Conservation (phyloP, 2,113 vertebrate genomes). For the Paralichthys olivaceus region DNA sequence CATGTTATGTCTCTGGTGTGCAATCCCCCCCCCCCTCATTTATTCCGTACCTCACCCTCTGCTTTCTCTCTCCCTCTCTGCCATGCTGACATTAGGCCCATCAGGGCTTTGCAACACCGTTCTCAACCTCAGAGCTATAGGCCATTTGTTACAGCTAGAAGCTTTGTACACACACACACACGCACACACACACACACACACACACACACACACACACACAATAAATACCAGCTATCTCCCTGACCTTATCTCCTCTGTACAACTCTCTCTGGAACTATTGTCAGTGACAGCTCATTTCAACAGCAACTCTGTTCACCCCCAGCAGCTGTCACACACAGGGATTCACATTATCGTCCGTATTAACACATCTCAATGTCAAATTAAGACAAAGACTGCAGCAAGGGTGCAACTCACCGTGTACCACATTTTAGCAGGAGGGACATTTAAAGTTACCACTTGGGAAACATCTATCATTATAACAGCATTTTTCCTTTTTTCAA, state of each 20-base stretch:
- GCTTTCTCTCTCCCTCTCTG: slow-evolving; percentile 10
- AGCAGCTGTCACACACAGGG: slow-evolving; percentile 34
- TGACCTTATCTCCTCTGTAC: slow-evolving; percentile 63
- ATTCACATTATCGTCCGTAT: slow-evolving; percentile 34
- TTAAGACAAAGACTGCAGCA: slow-evolving; percentile 20
- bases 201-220: slow-evolving; percentile 3
- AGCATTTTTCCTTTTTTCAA: background rate
- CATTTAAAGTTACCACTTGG: background rate
- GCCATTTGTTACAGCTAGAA: slow-evolving; percentile 60
- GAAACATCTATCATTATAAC: background rate
- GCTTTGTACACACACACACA: slow-evolving; percentile 22
- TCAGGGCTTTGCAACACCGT: slow-evolving; percentile 32
- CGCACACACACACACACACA: slow-evolving; percentile 3
- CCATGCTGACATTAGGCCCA: slow-evolving; percentile 47
- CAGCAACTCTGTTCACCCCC: slow-evolving; percentile 20
- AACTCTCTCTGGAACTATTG: slow-evolving; percentile 49
- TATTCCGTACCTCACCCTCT: background rate
- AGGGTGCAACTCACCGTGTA: background rate
- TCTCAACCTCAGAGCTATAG: slow-evolving; percentile 43
- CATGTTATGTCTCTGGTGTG: slow-evolving; percentile 22
- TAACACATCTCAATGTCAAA: slow-evolving; percentile 63
- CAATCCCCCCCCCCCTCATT: slow-evolving; percentile 4
- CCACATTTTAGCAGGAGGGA: background rate
- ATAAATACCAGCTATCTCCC: slow-evolving; percentile 33
- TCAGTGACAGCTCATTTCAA: slow-evolving; percentile 59